phyloP scores from a whole-genome alignment of 2,888 invertebrate species.

The Nomada fabriciana region DNA sequence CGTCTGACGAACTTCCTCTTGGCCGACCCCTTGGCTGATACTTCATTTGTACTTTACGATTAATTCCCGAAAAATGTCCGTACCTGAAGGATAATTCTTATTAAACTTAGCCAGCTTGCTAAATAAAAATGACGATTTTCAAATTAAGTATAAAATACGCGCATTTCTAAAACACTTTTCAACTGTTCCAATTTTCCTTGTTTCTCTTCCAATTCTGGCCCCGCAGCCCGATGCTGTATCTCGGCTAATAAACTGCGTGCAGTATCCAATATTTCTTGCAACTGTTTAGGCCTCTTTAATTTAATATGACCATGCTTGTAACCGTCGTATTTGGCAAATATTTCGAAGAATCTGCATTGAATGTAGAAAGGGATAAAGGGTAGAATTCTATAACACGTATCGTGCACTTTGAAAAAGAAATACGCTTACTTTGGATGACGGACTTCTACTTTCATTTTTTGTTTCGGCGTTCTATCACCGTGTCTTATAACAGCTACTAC shows the following conservation, averaged over 20 bases:
- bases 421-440: slow-evolving; percentile 93
- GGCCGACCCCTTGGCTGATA: slow-evolving; percentile 98
- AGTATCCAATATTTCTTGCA: slow-evolving; percentile 99
- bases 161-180: slow-evolving; percentile 99
- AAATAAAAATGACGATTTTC: neutral
- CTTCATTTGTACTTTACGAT: slow-evolving; percentile 99
- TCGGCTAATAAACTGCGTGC: slow-evolving; percentile 95
- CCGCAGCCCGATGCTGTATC: slow-evolving; percentile 94
- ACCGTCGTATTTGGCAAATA: slow-evolving; percentile 99
- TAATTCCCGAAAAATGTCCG: slow-evolving; percentile 99
- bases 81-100: slow-evolving; percentile 88
- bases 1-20: slow-evolving; percentile 96
- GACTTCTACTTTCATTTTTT: slow-evolving; percentile 99
- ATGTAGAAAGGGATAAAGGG: neutral
- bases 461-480: slow-evolving; percentile 99
- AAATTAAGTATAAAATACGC: slow-evolving; percentile 79
- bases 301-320: slow-evolving; percentile 98
- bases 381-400: neutral
- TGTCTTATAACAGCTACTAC: slow-evolving; percentile 99
- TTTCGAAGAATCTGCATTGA: slow-evolving; percentile 94
- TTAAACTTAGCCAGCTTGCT: neutral
- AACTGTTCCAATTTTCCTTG: slow-evolving; percentile 98
- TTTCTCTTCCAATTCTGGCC: slow-evolving; percentile 98
- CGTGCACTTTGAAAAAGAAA: neutral
- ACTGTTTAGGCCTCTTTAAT: slow-evolving; percentile 97